Evolutionary conservation across 1,140 invertebrate genomes (phyloP).

Genomic region (Drosophila athabasca): DNA sequence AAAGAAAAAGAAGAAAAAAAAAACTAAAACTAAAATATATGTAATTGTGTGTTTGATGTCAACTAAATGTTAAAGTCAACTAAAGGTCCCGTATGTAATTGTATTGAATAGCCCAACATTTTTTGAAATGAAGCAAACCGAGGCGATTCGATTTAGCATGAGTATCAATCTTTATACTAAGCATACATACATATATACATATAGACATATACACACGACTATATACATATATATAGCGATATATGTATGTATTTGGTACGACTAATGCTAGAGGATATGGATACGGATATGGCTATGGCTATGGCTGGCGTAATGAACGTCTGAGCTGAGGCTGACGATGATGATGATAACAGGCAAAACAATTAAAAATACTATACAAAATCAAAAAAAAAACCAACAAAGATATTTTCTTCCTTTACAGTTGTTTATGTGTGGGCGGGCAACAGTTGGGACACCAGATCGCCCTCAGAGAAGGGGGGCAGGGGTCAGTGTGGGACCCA

Average conservation of each 20-base stretch:
- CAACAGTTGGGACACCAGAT: too few species aligned
- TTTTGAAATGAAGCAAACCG: constrained; percentile 51
- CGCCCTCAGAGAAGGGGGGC: neutral
- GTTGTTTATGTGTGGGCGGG: constrained; percentile 23
- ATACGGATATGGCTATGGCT: constrained; percentile 9
- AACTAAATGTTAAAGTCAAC: constrained; percentile 70
- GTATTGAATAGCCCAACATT: constrained; percentile 58
- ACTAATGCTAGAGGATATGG: constrained; percentile 17
- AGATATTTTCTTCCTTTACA: constrained; percentile 12
- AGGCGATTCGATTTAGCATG: constrained; percentile 55
- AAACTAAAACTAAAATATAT: constrained; percentile 29
- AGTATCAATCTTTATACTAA: constrained; percentile 52
- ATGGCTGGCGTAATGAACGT: constrained; percentile 5
- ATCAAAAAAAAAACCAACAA: constrained; percentile 25
- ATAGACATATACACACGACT: constrained; percentile 21
- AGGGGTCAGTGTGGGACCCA: too few species aligned
- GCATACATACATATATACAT: constrained; percentile 27
- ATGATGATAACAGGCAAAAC: constrained; percentile 54
- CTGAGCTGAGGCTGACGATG: neutral
- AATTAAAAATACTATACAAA: constrained; percentile 74
- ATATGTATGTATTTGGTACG: constrained; percentile 12
- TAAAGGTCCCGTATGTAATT: constrained; percentile 45
- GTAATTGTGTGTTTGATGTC: constrained; percentile 75
- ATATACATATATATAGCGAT: constrained; percentile 1
- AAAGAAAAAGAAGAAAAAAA: constrained; percentile 2